These are phyloP conservation scores for Channa maculata DNA, from an alignment of 2,113 vertebrate species.

Conservation along the genomic window DNA sequence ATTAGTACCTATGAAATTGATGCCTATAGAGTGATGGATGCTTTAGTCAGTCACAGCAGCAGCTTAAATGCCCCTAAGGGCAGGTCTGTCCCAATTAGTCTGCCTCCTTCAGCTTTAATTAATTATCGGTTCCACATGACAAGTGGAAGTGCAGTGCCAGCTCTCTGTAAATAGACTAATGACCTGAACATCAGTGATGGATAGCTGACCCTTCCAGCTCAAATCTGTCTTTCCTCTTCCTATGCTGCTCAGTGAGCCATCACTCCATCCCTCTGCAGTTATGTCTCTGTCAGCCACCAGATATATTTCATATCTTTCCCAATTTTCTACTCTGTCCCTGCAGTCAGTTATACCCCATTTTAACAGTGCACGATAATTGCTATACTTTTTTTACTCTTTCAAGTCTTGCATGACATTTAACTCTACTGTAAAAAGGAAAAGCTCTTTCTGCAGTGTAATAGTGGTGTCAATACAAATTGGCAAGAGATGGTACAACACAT, in stretches of 20 bases:
- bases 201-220: slow-evolving; percentile 25
- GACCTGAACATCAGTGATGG: slow-evolving; percentile 46
- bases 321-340: neutral
- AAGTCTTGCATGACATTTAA: neutral
- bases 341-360: neutral
- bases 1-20: slow-evolving; percentile 2
- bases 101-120: slow-evolving; percentile 69
- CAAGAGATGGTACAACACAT: too few species aligned
- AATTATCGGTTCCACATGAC: slow-evolving; percentile 74
- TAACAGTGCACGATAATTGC: too few species aligned
- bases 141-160: slow-evolving; percentile 44
- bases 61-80: slow-evolving; percentile 44
- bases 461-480: too few species aligned
- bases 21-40: slow-evolving; percentile 8
- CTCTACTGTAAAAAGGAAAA: too few species aligned
- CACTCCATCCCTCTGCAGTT: slow-evolving; percentile 10
- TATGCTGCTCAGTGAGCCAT: slow-evolving; percentile 1
- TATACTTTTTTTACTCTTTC: too few species aligned
- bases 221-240: slow-evolving; percentile 25
- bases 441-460: too few species aligned
- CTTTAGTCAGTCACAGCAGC: slow-evolving; percentile 21
- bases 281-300: neutral
- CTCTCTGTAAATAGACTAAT: slow-evolving; percentile 54
- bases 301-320: neutral
- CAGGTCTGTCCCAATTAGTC: slow-evolving; percentile 65